A percentile compares a stretch with the other conserved stretches of the same genome.
Conservation (phyloP, 2,797 vertebrate genomes). For the Sebastes nivosus region DNA sequence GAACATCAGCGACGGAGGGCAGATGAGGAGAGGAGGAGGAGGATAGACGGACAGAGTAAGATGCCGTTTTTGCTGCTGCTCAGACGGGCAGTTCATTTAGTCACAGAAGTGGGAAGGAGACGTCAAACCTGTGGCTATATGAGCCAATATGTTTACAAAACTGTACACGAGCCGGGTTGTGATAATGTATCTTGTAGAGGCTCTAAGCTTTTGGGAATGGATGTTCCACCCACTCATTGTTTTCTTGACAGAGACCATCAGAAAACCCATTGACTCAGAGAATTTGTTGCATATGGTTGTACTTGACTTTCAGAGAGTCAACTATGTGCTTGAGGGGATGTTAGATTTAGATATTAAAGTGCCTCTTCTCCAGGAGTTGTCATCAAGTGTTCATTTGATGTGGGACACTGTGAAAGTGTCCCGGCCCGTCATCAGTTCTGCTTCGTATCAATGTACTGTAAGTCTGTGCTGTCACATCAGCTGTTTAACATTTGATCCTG, state of each 20-base stretch:
- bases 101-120: constrained; percentile 49
- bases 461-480: not conserved
- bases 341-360: constrained; percentile 11
- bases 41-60: not conserved
- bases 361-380: not conserved
- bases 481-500: not conserved
- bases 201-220: constrained; percentile 13
- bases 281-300: constrained; percentile 16
- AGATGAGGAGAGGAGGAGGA: not conserved
- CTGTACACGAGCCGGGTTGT: no score
- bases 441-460: not conserved
- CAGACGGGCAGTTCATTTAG: constrained; percentile 44
- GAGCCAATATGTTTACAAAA: constrained; percentile 36
- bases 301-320: constrained; percentile 29
- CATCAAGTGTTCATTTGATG: constrained; percentile 23
- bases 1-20: constrained; percentile 36
- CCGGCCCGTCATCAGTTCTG: not conserved
- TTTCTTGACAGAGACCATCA: constrained; percentile 37
- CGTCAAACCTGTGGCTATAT: constrained; percentile 47
- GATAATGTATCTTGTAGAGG: not conserved
- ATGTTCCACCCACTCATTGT: constrained; percentile 51
- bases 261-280: constrained; percentile 26
- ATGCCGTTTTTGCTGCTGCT: constrained; percentile 14
- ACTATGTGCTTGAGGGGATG: not conserved
- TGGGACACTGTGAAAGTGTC: not conserved